Conservation (phyloP, 2,797 vertebrate species). For the Galago senegalensis region DNA sequence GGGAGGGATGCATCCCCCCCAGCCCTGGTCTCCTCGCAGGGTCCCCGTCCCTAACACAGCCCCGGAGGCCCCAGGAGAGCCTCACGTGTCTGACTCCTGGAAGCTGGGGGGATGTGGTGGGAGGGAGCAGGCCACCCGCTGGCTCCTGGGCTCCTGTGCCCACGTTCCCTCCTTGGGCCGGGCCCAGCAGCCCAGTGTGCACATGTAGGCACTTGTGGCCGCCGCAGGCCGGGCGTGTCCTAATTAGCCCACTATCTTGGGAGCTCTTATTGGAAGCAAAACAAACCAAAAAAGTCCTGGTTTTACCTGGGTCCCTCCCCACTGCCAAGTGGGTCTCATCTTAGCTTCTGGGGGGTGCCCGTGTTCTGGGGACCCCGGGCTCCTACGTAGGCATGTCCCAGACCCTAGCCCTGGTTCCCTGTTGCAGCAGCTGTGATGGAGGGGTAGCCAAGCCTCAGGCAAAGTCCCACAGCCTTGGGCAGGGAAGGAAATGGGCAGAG, state of each 20-base stretch:
- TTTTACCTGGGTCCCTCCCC: conserved; percentile 34
- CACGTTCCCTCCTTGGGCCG: conserved; percentile 40
- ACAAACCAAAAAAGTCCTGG: conserved; percentile 71
- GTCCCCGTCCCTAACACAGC: no score
- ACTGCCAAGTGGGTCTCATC: background rate
- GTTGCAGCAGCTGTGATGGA: background rate
- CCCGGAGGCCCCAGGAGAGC: accelerated
- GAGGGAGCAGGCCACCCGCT: background rate
- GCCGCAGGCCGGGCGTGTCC: conserved; percentile 78
- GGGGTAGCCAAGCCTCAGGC: background rate
- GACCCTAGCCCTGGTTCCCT: background rate
- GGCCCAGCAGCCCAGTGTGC: conserved; percentile 55
- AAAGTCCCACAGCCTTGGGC: conserved; percentile 68
- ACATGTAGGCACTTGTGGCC: conserved; percentile 66
- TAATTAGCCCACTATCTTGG: conserved; percentile 73
- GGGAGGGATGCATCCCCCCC: no score
- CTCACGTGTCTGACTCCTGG: accelerated
- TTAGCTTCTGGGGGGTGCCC: background rate
- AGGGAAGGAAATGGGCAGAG: conserved; percentile 88
- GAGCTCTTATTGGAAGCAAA: conserved; percentile 77
- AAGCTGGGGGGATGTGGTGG: background rate
- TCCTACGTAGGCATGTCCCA: accelerated
- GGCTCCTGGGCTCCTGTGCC: background rate
- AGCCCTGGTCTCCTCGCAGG: background rate
- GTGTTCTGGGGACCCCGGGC: background rate